phyloP scores from a whole-genome alignment of 2,797 vertebrate species.

The Pteronotus mesoamericanus region DNA sequence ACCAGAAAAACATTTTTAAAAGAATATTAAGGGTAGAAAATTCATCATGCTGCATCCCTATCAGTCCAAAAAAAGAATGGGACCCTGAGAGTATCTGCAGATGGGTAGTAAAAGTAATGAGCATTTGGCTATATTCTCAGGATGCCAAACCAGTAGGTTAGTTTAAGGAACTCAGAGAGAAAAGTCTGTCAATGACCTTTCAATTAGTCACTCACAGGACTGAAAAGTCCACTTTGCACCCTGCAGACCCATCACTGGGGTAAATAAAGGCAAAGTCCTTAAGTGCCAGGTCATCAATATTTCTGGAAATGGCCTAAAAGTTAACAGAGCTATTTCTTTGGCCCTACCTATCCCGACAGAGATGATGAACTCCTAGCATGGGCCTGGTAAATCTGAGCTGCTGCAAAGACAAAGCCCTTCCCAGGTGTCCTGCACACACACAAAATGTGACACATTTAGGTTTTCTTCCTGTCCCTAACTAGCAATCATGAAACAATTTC shows the following conservation, averaged over 20 bases:
- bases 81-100: constrained; percentile 21
- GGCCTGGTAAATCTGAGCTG: not conserved
- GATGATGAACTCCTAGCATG: not conserved
- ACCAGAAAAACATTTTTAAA: constrained; percentile 13
- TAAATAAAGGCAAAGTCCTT: constrained; percentile 1
- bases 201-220: not conserved
- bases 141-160: constrained; percentile 22
- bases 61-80: constrained; percentile 6
- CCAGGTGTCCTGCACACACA: not conserved
- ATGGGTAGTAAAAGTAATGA: constrained; percentile 26
- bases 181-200: not conserved
- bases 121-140: constrained; percentile 24
- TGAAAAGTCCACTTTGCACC: not conserved
- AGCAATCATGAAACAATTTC: not conserved
- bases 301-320: not conserved
- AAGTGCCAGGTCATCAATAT: not conserved
- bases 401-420: not conserved
- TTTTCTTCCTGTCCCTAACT: not conserved
- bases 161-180: constrained; percentile 42
- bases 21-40: constrained; percentile 37
- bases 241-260: not conserved
- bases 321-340: not conserved
- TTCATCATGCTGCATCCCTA: not conserved
- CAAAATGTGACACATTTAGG: not conserved
- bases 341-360: not conserved